Percentiles rank a stretch among this genome's conserved stretches.
phyloP scores from a whole-genome alignment of 1,140 invertebrate genomes.

The Antheraea pernyi region DNA sequence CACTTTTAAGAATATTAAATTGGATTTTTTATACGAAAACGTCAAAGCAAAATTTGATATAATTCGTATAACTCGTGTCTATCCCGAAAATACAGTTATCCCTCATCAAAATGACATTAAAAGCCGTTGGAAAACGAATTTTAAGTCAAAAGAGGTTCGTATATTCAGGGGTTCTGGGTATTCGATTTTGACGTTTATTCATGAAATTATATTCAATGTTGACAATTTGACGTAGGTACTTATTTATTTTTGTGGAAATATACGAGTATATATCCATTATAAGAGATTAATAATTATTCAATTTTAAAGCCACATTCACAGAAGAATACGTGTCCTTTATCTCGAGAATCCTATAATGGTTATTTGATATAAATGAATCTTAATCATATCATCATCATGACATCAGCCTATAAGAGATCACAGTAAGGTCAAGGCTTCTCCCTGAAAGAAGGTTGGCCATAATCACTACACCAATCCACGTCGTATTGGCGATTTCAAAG shows the following conservation, averaged over 20 bases:
- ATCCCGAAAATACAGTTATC: constrained; percentile 8
- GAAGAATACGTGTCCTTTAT: too few species aligned
- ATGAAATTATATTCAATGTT: not conserved
- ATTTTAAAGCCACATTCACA: too few species aligned
- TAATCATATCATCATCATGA: too few species aligned
- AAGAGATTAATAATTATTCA: too few species aligned
- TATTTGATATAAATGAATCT: too few species aligned
- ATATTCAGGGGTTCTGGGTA: not conserved
- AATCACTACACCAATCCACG: too few species aligned
- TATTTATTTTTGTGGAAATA: not conserved
- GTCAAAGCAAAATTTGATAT: not conserved
- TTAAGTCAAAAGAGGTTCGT: not conserved
- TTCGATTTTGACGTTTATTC: not conserved
- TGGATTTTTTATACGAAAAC: not conserved
- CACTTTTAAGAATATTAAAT: not conserved
- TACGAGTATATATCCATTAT: too few species aligned
- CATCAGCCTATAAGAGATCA: too few species aligned
- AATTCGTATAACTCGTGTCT: not conserved
- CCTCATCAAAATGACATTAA: constrained; percentile 11
- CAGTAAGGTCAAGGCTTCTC: too few species aligned
- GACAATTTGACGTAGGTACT: not conserved
- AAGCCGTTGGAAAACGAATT: constrained; percentile 6
- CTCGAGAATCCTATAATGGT: too few species aligned
- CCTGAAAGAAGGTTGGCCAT: too few species aligned
- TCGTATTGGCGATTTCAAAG: too few species aligned